phyloP scores from a whole-genome alignment of 2,113 vertebrate species.

The Tenebrosternarchus preto region DNA sequence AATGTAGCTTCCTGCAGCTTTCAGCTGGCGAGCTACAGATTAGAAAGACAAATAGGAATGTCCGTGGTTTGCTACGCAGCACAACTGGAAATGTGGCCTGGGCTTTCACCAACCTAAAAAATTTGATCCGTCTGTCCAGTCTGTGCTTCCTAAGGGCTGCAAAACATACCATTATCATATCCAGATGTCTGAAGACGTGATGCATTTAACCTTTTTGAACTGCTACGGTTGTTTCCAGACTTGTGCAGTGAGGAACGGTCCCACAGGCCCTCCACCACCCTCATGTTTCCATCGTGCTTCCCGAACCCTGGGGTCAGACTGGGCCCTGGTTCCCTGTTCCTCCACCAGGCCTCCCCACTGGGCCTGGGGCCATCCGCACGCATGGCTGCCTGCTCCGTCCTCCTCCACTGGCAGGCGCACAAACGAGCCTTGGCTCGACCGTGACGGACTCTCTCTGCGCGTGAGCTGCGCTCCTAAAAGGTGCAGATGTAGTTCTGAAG shows the following conservation, averaged over 20 bases:
- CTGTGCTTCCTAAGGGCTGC: no score
- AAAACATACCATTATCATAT: no score
- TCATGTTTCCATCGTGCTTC: constrained; percentile 53
- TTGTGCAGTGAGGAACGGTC: background rate
- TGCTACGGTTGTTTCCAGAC: constrained; percentile 46
- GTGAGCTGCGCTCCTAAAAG: background rate
- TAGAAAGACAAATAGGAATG: no score
- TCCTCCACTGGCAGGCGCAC: constrained; percentile 38
- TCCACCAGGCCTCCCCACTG: constrained; percentile 13
- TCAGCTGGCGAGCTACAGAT: no score
- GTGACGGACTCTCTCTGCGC: no score
- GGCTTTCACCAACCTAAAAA: no score
- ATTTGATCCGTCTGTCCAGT: no score
- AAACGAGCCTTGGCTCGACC: background rate
- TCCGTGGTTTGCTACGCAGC: no score
- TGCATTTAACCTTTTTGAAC: no score
- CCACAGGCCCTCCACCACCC: background rate
- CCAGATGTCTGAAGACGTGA: no score
- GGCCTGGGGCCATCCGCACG: constrained; percentile 49
- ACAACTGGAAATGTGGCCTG: no score
- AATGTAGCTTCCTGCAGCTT: no score
- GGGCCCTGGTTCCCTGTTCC: constrained; percentile 2
- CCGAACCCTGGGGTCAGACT: constrained; percentile 50
- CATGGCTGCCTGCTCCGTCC: constrained; percentile 38
- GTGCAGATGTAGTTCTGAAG: background rate